phyloP scores from a whole-genome alignment of 2,888 invertebrate species.

The Galerucella nymphaeae region DNA sequence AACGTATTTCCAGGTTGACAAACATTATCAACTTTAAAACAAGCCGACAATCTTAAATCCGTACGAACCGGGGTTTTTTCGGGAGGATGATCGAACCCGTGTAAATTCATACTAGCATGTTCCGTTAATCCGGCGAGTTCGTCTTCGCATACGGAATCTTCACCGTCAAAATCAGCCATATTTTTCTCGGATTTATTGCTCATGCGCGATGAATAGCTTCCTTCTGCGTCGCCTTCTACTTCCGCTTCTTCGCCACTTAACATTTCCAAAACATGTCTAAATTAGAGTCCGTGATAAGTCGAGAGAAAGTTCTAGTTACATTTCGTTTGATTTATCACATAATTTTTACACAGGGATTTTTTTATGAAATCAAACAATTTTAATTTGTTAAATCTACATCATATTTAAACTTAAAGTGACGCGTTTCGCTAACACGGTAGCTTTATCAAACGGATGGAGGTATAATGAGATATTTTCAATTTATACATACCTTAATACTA shows the following conservation, averaged over 20 bases:
- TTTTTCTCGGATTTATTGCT: constrained; percentile 95
- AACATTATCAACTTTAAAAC: constrained; percentile 71
- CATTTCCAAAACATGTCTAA: constrained; percentile 74
- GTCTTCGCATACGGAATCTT: constrained; percentile 89
- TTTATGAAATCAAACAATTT: too few relatives aligned
- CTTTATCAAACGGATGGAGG: too few relatives aligned
- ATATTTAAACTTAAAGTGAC: too few relatives aligned
- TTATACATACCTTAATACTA: too few relatives aligned
- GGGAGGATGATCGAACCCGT: constrained; percentile 57
- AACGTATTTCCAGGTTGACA: constrained; percentile 93
- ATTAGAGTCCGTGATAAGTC: constrained; percentile 12
- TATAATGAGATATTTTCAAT: too few relatives aligned
- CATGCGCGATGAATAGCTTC: constrained; percentile 93
- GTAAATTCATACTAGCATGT: constrained; percentile 63
- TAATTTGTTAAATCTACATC: too few relatives aligned
- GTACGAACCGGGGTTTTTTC: constrained; percentile 58
- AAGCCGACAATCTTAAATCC: constrained; percentile 63
- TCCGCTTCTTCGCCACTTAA: constrained; percentile 77
- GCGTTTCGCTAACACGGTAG: too few relatives aligned
- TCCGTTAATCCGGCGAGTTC: constrained; percentile 80
- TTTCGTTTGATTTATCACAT: not conserved
- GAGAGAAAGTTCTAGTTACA: not conserved
- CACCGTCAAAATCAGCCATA: constrained; percentile 93
- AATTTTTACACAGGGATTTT: too few relatives aligned
- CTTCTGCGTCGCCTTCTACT: constrained; percentile 67